These are phyloP conservation scores for Magallana ariakensis DNA, from an alignment of 1,140 invertebrate species.

Conservation along the genomic window DNA sequence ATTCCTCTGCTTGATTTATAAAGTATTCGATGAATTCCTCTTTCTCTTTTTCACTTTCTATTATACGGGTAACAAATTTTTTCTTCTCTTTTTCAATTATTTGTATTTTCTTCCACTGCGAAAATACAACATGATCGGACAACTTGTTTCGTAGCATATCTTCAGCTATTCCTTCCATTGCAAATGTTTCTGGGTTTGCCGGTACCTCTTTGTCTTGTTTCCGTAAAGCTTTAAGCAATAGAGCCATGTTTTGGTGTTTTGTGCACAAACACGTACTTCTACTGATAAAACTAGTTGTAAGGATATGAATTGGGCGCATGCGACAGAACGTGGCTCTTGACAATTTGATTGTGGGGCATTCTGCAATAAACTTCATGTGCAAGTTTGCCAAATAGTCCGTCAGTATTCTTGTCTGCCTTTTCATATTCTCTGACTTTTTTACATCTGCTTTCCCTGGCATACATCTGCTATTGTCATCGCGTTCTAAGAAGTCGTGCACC, in stretches of 20 bases:
- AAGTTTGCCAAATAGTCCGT: constrained; percentile 63
- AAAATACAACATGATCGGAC: no score
- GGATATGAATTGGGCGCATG: constrained; percentile 51
- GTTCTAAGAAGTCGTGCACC: constrained; percentile 52
- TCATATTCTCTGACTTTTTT: constrained; percentile 14
- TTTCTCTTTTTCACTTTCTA: constrained; percentile 24
- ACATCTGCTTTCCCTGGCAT: constrained; percentile 56
- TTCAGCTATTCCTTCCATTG: neutral
- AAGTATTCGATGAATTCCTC: neutral
- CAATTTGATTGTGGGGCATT: constrained; percentile 54
- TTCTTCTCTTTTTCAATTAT: constrained; percentile 43
- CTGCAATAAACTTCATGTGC: constrained; percentile 50
- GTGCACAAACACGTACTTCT: constrained; percentile 58
- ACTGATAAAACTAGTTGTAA: constrained; percentile 42
- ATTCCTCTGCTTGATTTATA: constrained; percentile 38
- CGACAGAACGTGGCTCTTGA: constrained; percentile 53
- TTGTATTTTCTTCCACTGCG: constrained; percentile 21
- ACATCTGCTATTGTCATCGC: constrained; percentile 56
- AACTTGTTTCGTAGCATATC: neutral
- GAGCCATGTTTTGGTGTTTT: constrained; percentile 61
- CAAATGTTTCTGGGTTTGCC: constrained; percentile 51
- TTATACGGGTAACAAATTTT: constrained; percentile 43
- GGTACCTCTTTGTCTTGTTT: constrained; percentile 37
- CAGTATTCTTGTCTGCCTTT: constrained; percentile 53
- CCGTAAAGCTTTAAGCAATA: constrained; percentile 41